These are phyloP conservation scores for Drosophila equinoxialis DNA, from an alignment of 1,140 invertebrate genomes.

Conservation along the genomic window DNA sequence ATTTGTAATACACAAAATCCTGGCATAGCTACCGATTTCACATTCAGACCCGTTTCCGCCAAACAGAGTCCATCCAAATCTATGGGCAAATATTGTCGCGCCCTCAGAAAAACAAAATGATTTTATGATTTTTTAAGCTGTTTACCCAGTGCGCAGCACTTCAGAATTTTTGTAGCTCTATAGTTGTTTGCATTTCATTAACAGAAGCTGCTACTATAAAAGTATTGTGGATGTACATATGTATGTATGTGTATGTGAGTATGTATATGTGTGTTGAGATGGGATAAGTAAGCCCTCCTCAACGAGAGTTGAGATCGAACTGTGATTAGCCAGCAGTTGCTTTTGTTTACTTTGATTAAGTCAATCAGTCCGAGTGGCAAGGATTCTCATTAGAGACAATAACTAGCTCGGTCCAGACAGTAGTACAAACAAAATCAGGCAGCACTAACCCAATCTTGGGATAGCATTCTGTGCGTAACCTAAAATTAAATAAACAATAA, in stretches of 20 bases:
- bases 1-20: constrained; percentile 54
- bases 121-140: constrained; percentile 81
- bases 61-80: constrained; percentile 61
- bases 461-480: constrained; percentile 59
- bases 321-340: constrained; percentile 15
- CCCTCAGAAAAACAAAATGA: constrained; percentile 36
- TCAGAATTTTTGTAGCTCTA: constrained; percentile 55
- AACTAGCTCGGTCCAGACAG: constrained; percentile 29
- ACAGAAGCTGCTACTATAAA: constrained; percentile 56
- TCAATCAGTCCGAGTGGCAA: constrained; percentile 51
- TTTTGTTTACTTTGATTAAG: constrained; percentile 72
- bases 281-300: constrained; percentile 3
- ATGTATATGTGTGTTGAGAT: background rate
- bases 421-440: constrained; percentile 41
- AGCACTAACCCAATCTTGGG: constrained; percentile 54
- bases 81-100: constrained; percentile 64
- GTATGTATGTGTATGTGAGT: background rate
- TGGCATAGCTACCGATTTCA: constrained; percentile 48
- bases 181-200: constrained; percentile 74
- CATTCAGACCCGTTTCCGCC: constrained; percentile 36
- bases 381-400: constrained; percentile 63
- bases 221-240: background rate
- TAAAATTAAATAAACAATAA: constrained; percentile 72
- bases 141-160: constrained; percentile 58
- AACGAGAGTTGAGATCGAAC: constrained; percentile 17